Base-by-base conservation (phyloP, 64 coral and sea anemone genomes). In the Acropora tenuis region DNA sequence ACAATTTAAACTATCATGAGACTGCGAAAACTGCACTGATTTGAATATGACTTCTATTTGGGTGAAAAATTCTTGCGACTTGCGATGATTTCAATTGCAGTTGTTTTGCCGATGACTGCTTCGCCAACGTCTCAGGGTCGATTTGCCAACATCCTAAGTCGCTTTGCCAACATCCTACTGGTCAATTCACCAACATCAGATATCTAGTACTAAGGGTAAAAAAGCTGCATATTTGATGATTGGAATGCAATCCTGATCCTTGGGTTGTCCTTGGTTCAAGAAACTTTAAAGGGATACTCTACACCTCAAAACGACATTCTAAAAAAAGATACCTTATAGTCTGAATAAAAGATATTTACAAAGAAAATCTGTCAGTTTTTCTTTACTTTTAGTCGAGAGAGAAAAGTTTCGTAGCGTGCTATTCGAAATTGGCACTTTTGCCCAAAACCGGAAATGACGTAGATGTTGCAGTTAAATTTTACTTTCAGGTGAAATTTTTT, bases 241-340 rank as follows among this genome's bases (percentile, higher is more conserved):
- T 30, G 30, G 30, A 30, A 30, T 30, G 30, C 30, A 30, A 30
- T 30, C 30, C 30, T 30, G 30, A 30, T 30, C 30, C 30, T 30
- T 30, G 30, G 30, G 30, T 30, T 30, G 30, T 30, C 30, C 30
- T 30, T 30, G 30, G 30, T 30, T 30, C 30, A 30, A 30, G 30
- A 30, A 30, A 30, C 30, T 30, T 82, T 60, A 66, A 83, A 82
- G 57, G 57, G 79, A 65, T 65, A 82, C 79, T 63, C 79, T 63
- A 82, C 12, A 65, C 79, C 79, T 10, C 40, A 82, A 82, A 82
- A 45, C 19, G 3, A 44, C 3, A 44, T 82, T 82, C 5, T 43
- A 43, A 10, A 43, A 65, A 82, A 4, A 65, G 79, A 82, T 65
- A 65, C 16, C 78, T 79, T 88, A 76, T 76, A 45, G 16, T 43